These are phyloP conservation scores for Halcyon chelicuti DNA, from an alignment of 2,797 vertebrate species.

Conservation along the genomic window DNA sequence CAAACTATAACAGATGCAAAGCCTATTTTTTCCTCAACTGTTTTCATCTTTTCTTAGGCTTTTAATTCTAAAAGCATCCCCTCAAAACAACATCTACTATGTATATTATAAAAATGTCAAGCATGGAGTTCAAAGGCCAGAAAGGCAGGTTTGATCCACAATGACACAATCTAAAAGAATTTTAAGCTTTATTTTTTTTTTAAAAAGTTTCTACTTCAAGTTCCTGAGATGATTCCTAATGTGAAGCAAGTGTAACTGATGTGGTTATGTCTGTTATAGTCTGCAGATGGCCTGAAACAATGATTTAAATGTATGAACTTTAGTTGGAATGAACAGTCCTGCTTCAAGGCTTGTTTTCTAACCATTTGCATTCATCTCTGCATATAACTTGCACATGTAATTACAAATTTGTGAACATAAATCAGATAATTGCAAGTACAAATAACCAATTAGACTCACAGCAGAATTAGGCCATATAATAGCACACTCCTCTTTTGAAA, in stretches of 20 bases:
- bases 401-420: constrained; percentile 60
- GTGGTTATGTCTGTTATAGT: constrained; percentile 37
- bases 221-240: constrained; percentile 7
- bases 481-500: not conserved
- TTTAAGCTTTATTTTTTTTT: not conserved
- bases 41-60: constrained; percentile 44
- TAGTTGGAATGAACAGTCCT: constrained; percentile 54
- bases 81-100: constrained; percentile 19
- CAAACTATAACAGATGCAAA: constrained; percentile 51
- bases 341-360: constrained; percentile 61
- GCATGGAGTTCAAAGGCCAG: not conserved
- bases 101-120: constrained; percentile 16
- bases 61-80: constrained; percentile 14
- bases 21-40: constrained; percentile 32
- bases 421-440: constrained; percentile 61
- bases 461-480: not conserved
- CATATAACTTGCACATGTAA: constrained; percentile 43
- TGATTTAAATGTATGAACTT: constrained; percentile 66
- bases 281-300: constrained; percentile 63
- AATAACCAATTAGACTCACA: constrained; percentile 55
- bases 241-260: constrained; percentile 29
- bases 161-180: not conserved
- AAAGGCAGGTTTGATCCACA: not conserved
- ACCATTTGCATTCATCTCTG: constrained; percentile 57
- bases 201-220: not conserved